These are phyloP conservation scores for Cnemophilus loriae DNA, from an alignment of 2,113 vertebrate genomes.

Conservation along the genomic window DNA sequence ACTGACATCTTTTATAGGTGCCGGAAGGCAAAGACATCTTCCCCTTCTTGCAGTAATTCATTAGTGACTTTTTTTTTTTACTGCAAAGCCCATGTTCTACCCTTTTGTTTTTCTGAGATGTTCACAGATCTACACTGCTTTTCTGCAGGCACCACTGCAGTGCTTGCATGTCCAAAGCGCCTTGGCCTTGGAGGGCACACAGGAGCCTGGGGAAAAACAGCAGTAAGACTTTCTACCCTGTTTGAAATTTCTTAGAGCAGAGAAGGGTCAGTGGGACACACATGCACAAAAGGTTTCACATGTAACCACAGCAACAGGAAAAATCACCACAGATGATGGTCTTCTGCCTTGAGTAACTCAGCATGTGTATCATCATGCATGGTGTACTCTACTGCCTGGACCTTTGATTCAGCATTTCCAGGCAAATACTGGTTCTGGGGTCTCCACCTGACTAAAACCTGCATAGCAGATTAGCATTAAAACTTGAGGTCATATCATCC, in stretches of 20 bases:
- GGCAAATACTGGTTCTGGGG: background rate
- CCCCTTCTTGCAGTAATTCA: background rate
- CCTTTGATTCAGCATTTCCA: background rate
- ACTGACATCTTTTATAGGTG: background rate
- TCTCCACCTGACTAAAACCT: background rate
- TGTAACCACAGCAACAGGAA: background rate
- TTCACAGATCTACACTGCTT: background rate
- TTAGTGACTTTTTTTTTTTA: background rate
- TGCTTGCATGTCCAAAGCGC: background rate
- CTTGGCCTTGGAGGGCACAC: background rate
- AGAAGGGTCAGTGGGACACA: background rate
- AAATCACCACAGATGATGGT: background rate
- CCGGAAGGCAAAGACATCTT: background rate
- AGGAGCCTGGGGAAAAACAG: background rate
- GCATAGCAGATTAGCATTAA: background rate
- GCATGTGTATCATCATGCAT: accelerated
- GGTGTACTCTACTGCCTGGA: background rate
- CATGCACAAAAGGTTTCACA: background rate
- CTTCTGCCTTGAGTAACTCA: background rate
- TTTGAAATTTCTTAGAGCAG: background rate
- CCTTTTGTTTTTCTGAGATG: background rate
- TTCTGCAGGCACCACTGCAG: background rate
- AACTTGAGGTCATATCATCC: background rate
- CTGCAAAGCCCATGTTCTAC: background rate
- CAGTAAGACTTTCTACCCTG: background rate